Percentiles rank a stretch among this genome's conserved stretches.
These are phyloP conservation scores for Orycteropus afer DNA, from an alignment of 2,113 vertebrate species.

Conservation along the genomic window DNA sequence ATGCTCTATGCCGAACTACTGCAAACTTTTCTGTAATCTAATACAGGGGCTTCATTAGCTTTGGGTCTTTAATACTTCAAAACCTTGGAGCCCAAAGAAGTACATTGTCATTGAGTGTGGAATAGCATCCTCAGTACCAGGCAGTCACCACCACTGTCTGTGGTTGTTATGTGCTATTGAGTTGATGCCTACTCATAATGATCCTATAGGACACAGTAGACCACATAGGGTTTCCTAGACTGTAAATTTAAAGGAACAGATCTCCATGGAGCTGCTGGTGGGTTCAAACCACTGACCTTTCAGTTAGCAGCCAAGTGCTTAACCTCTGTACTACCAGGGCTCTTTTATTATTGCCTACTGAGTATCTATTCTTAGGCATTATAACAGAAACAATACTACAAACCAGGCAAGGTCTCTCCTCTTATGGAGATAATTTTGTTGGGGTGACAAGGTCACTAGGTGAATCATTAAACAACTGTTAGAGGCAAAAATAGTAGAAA, in stretches of 20 bases:
- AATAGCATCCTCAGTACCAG: not conserved
- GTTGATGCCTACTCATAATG: not conserved
- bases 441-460: not conserved
- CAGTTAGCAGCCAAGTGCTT: not conserved
- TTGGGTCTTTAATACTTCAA: not conserved
- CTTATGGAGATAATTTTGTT: not conserved
- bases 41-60: constrained; percentile 9
- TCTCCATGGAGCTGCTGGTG: not conserved
- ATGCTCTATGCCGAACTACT: constrained; percentile 49
- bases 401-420: not conserved
- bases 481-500: not conserved
- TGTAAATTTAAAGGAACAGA: not conserved
- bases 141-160: not conserved
- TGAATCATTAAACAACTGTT: not conserved
- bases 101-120: not conserved
- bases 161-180: not conserved
- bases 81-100: not conserved
- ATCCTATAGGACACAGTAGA: not conserved
- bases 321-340: not conserved
- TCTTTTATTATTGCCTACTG: not conserved
- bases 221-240: not conserved
- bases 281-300: not conserved
- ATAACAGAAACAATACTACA: not conserved
- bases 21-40: constrained; percentile 51
- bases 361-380: not conserved